Evolutionary conservation across 2,113 vertebrate species (phyloP), one percentile per base, ranked within the genome.

Genomic region (Barbus barbus): DNA sequence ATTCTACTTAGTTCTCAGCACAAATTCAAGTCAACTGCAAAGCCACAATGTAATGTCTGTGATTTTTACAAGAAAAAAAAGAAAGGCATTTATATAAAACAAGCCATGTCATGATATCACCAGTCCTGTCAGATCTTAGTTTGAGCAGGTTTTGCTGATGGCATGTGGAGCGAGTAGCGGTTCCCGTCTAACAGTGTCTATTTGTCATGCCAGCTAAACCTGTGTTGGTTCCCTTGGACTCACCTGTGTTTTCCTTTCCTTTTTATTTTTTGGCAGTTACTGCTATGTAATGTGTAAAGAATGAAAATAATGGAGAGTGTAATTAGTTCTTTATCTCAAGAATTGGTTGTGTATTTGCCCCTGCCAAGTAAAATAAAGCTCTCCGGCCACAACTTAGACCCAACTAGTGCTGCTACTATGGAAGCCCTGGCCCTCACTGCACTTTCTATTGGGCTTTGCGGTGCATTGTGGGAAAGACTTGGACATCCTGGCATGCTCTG

Each of bases 251-350:
- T 67, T 92, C 88, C 88, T 46, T 69, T 82, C 22, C 7, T 48
- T 76, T 12, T 51, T 18, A 9, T 8, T 51, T 41, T 33, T 31
- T 6, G 13, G 7, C 12, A 3, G 67, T 26, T 33, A n/a, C n/a
- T n/a, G n/a, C n/a, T n/a, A n/a, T n/a, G n/a, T n/a, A n/a, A n/a
- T n/a, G n/a, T n/a, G n/a, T n/a, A n/a, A n/a, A n/a, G n/a, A n/a
- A n/a, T n/a, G n/a, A 91, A 91, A 90, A 90, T 81, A 93, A 88
- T 26, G 89, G 88, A 82, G 86, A 89, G 72, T 87, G 83, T 91
- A 92, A 93, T 90, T 88, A 89, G 90, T 92, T 91, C 44, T 90
- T 88, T 92, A 91, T 92, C 90, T 92, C 90, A 88, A 90, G 88
- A 91, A 83, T 87, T 80, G 89, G 83, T 88, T 91, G 89, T 87